These are phyloP conservation scores for Morpho helenor DNA, from an alignment of 2,888 invertebrate species.

Conservation along the genomic window DNA sequence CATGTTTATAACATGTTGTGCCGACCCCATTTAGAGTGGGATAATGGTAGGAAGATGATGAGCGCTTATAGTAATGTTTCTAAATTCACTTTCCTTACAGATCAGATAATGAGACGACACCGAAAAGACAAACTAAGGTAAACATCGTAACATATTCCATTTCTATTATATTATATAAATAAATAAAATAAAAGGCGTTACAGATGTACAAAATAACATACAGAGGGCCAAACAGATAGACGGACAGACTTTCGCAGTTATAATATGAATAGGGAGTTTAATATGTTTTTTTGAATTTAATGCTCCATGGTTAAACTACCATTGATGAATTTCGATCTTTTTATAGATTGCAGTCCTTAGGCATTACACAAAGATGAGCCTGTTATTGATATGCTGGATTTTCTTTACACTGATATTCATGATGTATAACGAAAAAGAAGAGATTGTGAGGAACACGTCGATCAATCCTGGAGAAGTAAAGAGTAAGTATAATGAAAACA, in stretches of 20 bases:
- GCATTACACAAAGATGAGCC: conserved; percentile 72
- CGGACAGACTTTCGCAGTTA: no score
- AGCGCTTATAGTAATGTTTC: neutral
- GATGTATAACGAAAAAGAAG: conserved; percentile 83
- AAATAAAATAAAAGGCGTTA: no score
- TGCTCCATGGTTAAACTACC: no score
- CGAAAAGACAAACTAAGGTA: conserved; percentile 22
- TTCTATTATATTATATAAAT: no score
- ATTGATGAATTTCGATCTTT: neutral
- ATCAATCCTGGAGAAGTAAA: conserved; percentile 73
- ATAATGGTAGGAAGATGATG: no score
- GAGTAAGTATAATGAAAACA: conserved; percentile 49
- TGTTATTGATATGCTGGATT: conserved; percentile 82
- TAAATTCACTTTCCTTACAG: conserved; percentile 13
- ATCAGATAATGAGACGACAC: conserved; percentile 10
- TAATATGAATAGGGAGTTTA: no score
- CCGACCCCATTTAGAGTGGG: no score
- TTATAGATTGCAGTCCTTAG: conserved; percentile 44
- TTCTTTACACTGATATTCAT: conserved; percentile 84
- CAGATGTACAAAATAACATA: no score
- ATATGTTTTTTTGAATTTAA: neutral
- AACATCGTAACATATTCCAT: neutral
- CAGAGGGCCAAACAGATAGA: no score
- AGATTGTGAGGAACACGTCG: conserved; percentile 80
- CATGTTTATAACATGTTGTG: no score